These are phyloP conservation scores for Helobdella robusta DNA, from an alignment of 2,888 invertebrate species.

Conservation along the genomic window DNA sequence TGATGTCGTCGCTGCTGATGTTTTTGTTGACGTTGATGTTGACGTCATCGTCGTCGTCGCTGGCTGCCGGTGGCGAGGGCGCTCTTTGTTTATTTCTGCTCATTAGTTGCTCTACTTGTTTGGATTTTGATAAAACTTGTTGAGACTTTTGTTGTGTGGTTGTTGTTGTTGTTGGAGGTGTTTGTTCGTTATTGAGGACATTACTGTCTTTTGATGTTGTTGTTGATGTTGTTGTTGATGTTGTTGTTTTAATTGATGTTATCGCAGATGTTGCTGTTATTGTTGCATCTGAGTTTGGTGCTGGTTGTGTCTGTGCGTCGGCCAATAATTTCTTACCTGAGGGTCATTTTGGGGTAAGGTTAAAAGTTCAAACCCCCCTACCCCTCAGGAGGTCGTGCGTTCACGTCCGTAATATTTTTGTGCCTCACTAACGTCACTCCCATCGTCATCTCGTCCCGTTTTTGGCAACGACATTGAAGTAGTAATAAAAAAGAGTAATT, in stretches of 20 bases:
- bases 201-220: neutral
- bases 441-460: too few relatives aligned
- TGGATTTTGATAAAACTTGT: neutral
- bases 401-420: too few relatives aligned
- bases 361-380: too few relatives aligned
- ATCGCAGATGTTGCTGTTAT: neutral
- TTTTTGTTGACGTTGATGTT: constrained; percentile 8
- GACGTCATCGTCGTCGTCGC: neutral
- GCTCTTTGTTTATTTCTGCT: neutral
- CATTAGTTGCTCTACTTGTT: neutral
- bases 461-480: too few relatives aligned
- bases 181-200: neutral
- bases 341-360: too few relatives aligned
- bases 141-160: neutral
- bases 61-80: neutral
- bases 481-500: neutral
- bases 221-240: neutral
- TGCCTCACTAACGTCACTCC: too few relatives aligned
- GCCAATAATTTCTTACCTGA: too few relatives aligned
- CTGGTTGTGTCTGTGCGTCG: neutral
- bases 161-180: neutral
- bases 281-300: neutral
- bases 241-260: constrained; percentile 1
- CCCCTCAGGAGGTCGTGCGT: too few relatives aligned
- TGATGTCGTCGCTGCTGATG: neutral